Evolutionary conservation across 2,888 invertebrate genomes (phyloP).

Genomic region (Papilio elwesi): DNA sequence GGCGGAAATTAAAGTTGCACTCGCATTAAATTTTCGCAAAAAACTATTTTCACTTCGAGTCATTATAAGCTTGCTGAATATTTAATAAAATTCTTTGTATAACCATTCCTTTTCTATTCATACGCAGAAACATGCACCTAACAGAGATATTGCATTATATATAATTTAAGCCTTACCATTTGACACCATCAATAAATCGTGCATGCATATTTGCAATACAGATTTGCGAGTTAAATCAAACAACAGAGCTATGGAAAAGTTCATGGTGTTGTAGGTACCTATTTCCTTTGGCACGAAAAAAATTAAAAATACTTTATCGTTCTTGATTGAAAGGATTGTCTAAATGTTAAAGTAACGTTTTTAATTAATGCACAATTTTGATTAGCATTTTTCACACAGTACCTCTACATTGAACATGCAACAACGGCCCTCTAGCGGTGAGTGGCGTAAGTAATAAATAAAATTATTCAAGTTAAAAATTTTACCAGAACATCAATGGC

Average conservation of each 20-base stretch:
- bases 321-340: not conserved
- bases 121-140: too few relatives aligned
- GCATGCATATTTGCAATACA: not conserved
- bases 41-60: too few relatives aligned
- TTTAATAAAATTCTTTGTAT: too few relatives aligned
- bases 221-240: conserved; percentile 1
- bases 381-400: not conserved
- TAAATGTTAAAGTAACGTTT: not conserved
- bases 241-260: not conserved
- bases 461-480: not conserved
- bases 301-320: not conserved
- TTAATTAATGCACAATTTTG: not conserved
- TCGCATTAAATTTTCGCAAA: too few relatives aligned
- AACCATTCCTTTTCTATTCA: too few relatives aligned
- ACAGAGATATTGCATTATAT: too few relatives aligned
- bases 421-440: conserved; percentile 41
- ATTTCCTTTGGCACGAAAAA: not conserved
- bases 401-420: not conserved
- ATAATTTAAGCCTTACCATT: too few relatives aligned
- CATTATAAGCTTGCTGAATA: too few relatives aligned
- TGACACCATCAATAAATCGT: not conserved
- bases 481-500: too few relatives aligned
- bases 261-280: too few relatives aligned
- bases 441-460: conserved; percentile 36
- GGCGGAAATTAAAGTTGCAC: too few relatives aligned